Base-by-base conservation (phyloP, 2,113 vertebrate genomes). In the Murina feae region DNA sequence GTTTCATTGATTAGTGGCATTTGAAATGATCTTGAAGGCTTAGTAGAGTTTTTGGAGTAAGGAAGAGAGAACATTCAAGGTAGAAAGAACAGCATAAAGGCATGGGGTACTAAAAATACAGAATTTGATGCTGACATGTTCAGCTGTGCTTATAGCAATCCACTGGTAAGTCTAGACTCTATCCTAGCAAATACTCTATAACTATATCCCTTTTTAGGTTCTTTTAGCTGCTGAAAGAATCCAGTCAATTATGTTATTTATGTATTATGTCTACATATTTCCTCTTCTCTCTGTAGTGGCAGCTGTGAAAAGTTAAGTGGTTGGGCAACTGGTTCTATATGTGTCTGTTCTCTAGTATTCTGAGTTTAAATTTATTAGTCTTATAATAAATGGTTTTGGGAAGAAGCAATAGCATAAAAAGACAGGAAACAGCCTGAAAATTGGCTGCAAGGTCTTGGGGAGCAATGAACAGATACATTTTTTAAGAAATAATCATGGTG, bases 231-330 rank as follows among this genome's bases (percentile, higher is more conserved):
- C 72, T 79, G 37, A 30, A 66, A 88, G 86, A 89, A 83, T 23
- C 8, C n/a, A 21, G 60, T 74, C 55, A 76, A 18, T 85, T 95
- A 60, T 23, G 23, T 78, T 42, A 68, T 87, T 80, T 81, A 37
- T 66, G 32, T 80, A 81, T 93, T 74, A 39, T 94, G 12, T 74
- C 28, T 85, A 37, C 4, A 14, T 81, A 86, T 91, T 89, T 97
- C 47, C 20, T 51, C 69, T 65, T 88, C 35, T 92, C 55, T 91
- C 76, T 91, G 30, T 83, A 28, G 55, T 71, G 53, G 25, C 39
- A 95, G 37, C n/a, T 95, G 39, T 86, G 75, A 86, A 89, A 91
- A 94, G 80, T 75, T 91, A 91, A 84, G 66, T 51, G 44, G 49
- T 75, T 55, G 85, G 75, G 25, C 23, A 83, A 75, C 42, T 93